Conservation (phyloP, 2,113 vertebrate genomes). For the Protobothrops mucrosquamatus region DNA sequence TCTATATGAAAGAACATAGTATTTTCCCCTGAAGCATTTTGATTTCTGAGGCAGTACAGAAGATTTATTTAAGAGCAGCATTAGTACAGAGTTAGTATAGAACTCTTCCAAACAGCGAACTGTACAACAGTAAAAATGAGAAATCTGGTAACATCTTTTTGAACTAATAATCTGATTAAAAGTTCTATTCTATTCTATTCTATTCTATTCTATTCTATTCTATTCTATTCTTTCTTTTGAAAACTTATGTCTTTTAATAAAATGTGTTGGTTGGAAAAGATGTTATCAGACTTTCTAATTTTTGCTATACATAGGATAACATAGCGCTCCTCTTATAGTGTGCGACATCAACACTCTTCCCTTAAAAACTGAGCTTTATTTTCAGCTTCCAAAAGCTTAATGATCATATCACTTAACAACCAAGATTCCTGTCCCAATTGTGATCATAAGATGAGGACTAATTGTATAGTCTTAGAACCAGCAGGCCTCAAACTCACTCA, state of each 20-base stretch:
- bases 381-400: not conserved
- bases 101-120: not conserved
- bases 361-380: not conserved
- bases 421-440: not conserved
- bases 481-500: not conserved
- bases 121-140: not conserved
- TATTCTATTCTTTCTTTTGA: not conserved
- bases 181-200: not conserved
- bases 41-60: not conserved
- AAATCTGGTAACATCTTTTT: not conserved
- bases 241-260: not conserved
- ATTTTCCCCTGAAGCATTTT: not conserved
- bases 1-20: constrained; percentile 64
- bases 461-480: not conserved
- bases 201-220: not conserved
- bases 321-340: not conserved
- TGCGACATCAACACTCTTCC: not conserved
- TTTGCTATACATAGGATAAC: not conserved
- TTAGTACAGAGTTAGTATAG: not conserved
- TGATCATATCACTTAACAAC: not conserved
- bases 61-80: not conserved
- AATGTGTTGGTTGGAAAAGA: not conserved
- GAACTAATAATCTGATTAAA: not conserved
- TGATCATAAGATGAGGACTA: not conserved
- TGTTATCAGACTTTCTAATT: not conserved